Evolutionary conservation across 2,797 vertebrate genomes (phyloP), one percentile per base, ranked within the genome.

Genomic region (Eurystomus glaucurus): DNA sequence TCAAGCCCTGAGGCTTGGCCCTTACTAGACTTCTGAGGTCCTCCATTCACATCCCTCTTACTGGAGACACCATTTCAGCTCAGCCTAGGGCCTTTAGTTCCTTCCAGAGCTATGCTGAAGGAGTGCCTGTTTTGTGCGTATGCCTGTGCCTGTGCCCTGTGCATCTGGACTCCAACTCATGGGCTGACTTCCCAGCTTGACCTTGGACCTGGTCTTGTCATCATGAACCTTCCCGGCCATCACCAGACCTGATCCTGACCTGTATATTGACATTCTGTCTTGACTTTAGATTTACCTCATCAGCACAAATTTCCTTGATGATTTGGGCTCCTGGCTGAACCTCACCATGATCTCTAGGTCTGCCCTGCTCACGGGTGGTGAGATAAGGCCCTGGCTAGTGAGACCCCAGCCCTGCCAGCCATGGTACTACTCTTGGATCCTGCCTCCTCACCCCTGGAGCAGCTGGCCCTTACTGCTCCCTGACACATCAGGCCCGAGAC

Each of bases 341-440:
- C 35, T 78, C 39, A 19, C 19, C n/a, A 65, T 5, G 12, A 66
- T 46, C 35, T 65, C 46, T 26, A 55, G 19, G 12, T 62, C 83
- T 70, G 19, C 35, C 21, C 25, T 52, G 37, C 29, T 85, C 66
- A 65, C 6, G 13, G 14, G 5, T 43, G 43, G 35, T n/a, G 22
- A 79, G 14, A 50, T 1, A 60, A 13, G 18, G 19, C 41, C 64
- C 21, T 41, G 10, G 37, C 11, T 75, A 90, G 31, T 2, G 21
- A 78, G 20, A 23, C 2, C 15, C 15, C 23, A 60, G 46, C 9
- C 54, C 31, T 48, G 31, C 31, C n/a, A 50, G 11, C 14, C 2
- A 0, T 9, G 2, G 45, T 35, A 78, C 17, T 50, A 23, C 8
- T 16, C 45, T 83, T 74, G 0, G 0, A 33, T 77, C 50, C 50